These are phyloP conservation scores for Adelges cooleyi DNA, from an alignment of 1,140 invertebrate species.

Conservation along the genomic window DNA sequence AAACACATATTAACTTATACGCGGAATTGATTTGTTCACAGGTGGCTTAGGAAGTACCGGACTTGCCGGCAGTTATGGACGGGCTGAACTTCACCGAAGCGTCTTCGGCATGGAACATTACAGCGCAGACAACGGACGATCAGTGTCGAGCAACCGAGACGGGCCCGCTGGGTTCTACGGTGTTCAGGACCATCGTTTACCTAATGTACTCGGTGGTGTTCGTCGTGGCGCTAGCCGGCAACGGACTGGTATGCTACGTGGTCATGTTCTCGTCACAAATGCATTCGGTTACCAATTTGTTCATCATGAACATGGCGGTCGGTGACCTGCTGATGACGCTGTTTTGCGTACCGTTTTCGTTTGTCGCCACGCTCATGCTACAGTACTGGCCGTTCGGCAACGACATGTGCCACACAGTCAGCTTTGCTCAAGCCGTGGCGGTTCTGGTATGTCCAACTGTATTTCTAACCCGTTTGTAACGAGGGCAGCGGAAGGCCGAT, in stretches of 20 bases:
- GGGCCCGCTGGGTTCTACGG: slow-evolving; percentile 26
- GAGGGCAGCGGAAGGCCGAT: no score
- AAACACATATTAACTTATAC: no score
- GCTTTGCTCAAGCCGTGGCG: slow-evolving; percentile 65
- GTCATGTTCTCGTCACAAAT: slow-evolving; percentile 63
- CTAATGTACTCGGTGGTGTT: slow-evolving; percentile 63
- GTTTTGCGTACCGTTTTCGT: slow-evolving; percentile 77
- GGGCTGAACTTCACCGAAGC: not conserved
- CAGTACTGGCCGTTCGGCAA: slow-evolving; percentile 74
- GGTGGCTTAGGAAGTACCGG: no score
- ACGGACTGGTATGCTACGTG: slow-evolving; percentile 70
- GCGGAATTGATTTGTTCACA: no score
- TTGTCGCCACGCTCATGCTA: slow-evolving; percentile 58
- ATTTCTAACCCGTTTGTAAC: no score
- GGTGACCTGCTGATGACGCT: slow-evolving; percentile 75
- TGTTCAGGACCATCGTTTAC: slow-evolving; percentile 55
- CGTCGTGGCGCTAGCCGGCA: slow-evolving; percentile 60
- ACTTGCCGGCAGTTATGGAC: not conserved
- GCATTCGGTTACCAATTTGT: slow-evolving; percentile 78
- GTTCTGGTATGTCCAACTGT: slow-evolving; percentile 56
- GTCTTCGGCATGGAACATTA: not conserved
- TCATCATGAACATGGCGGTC: slow-evolving; percentile 72
- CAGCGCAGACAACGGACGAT: not conserved
- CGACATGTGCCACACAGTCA: slow-evolving; percentile 61
- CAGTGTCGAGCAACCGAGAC: not conserved